phyloP scores from a whole-genome alignment of 2,797 vertebrate species.

The Mallotus villosus region DNA sequence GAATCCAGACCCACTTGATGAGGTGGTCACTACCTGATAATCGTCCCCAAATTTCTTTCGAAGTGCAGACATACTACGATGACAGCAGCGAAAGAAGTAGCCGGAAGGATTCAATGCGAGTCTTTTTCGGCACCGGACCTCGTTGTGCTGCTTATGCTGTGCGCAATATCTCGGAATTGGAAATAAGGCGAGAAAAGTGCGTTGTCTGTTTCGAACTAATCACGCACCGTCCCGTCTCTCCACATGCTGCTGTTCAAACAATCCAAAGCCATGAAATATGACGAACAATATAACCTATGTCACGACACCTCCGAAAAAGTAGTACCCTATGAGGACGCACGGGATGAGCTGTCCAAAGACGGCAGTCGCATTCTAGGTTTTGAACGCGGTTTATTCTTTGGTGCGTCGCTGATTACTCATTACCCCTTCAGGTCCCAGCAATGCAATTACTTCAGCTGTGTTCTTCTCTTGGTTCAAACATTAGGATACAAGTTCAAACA shows the following conservation, averaged over 20 bases:
- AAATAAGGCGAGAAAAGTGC: constrained; percentile 63
- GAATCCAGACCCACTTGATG: constrained; percentile 90
- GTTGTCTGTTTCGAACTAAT: constrained; percentile 61
- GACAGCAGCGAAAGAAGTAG: constrained; percentile 60
- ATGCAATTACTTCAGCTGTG: constrained; percentile 41
- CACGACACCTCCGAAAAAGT: constrained; percentile 17
- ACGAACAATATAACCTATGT: constrained; percentile 42
- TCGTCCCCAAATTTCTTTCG: constrained; percentile 99
- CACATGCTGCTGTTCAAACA: constrained; percentile 53
- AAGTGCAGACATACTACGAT: constrained; percentile 96
- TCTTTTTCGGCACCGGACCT: constrained; percentile 30
- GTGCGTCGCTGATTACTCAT: constrained; percentile 68
- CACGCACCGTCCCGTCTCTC: constrained; percentile 60
- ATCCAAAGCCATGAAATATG: constrained; percentile 57
- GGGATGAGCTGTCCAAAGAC: constrained; percentile 61
- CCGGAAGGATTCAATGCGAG: constrained; percentile 50
- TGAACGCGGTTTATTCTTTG: constrained; percentile 44
- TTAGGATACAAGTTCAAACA: constrained; percentile 61
- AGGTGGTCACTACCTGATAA: constrained; percentile 99
- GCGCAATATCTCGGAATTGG: constrained; percentile 59
- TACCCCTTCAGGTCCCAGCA: constrained; percentile 48
- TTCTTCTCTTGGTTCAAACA: constrained; percentile 49
- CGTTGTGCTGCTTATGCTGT: constrained; percentile 52
- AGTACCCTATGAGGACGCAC: constrained; percentile 59
- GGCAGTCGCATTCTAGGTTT: constrained; percentile 61